A percentile compares a stretch with the other conserved stretches of the same genome.
Evolutionary conservation across 1,140 invertebrate species (phyloP).

Genomic region (Magallana gigas): DNA sequence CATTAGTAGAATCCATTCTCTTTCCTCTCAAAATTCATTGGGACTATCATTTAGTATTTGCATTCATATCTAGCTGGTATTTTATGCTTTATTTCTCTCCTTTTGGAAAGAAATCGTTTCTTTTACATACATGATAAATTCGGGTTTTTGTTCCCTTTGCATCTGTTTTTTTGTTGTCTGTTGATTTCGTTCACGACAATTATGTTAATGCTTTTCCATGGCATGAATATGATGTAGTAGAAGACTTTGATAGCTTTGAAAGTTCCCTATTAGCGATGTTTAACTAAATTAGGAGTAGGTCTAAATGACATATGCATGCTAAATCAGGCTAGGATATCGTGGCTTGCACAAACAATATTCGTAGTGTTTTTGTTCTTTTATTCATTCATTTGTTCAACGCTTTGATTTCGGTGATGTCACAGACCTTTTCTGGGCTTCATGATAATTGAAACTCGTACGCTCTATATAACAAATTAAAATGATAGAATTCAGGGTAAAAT

Average conservation of each 20-base stretch:
- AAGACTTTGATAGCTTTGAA: slow-evolving; percentile 52
- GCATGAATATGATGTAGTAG: slow-evolving; percentile 16
- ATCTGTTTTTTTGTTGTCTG: slow-evolving; percentile 56
- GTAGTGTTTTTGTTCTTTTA: slow-evolving; percentile 64
- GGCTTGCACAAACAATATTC: slow-evolving; percentile 66
- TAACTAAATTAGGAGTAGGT: slow-evolving; percentile 69
- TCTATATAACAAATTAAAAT: slow-evolving; percentile 63
- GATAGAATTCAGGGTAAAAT: slow-evolving; percentile 43
- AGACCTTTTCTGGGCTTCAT: slow-evolving; percentile 63
- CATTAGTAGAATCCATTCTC: background rate
- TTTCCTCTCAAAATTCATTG: background rate
- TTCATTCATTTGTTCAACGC: slow-evolving; percentile 67
- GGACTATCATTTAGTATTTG: slow-evolving; percentile 47
- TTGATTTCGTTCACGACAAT: slow-evolving; percentile 64
- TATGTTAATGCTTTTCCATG: slow-evolving; percentile 62
- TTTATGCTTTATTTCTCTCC: slow-evolving; percentile 59
- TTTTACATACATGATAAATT: background rate
- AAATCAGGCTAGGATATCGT: slow-evolving; percentile 58
- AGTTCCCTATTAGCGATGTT: slow-evolving; percentile 64
- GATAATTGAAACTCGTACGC: slow-evolving; percentile 59
- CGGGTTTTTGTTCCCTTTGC: slow-evolving; percentile 58
- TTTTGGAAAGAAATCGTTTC: slow-evolving; percentile 54
- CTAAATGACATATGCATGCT: slow-evolving; percentile 63
- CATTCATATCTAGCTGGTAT: slow-evolving; percentile 62
- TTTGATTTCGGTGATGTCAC: slow-evolving; percentile 71